Evolutionary conservation across 2,113 vertebrate genomes (phyloP).

Genomic region (Lepus americanus): DNA sequence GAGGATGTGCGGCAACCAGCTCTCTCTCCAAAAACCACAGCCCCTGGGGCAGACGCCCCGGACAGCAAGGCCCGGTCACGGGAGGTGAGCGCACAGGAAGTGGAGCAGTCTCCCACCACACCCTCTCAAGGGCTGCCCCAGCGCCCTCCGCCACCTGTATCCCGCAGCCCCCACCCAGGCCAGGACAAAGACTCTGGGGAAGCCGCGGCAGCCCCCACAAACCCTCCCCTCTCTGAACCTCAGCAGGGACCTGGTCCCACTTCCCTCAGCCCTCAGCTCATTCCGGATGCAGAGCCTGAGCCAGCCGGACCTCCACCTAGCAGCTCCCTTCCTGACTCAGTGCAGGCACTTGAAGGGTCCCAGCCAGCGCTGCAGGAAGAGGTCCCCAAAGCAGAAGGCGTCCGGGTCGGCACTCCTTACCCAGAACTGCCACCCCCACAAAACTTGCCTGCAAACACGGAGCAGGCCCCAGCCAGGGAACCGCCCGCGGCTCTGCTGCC

Average conservation of each 20-base stretch:
- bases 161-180: background rate
- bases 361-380: background rate
- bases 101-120: background rate
- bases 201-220: background rate
- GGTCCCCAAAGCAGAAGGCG: background rate
- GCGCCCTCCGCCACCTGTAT: background rate
- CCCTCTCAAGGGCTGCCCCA: background rate
- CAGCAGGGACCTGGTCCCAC: background rate
- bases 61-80: background rate
- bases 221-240: background rate
- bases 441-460: background rate
- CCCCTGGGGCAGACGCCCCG: background rate
- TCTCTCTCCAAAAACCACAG: constrained; percentile 8
- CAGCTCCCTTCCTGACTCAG: background rate
- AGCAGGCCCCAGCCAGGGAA: background rate
- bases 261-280: background rate
- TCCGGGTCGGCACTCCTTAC: constrained; percentile 52
- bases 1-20: background rate
- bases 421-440: constrained; percentile 16
- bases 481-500: background rate
- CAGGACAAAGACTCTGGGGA: constrained; percentile 64
- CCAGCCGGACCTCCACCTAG: background rate
- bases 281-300: background rate
- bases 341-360: background rate
- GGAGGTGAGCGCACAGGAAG: background rate